Evolutionary conservation across 23 tunicate species (phyloP), one percentile per base, ranked within the genome.

Genomic region (Diplosoma virens): DNA sequence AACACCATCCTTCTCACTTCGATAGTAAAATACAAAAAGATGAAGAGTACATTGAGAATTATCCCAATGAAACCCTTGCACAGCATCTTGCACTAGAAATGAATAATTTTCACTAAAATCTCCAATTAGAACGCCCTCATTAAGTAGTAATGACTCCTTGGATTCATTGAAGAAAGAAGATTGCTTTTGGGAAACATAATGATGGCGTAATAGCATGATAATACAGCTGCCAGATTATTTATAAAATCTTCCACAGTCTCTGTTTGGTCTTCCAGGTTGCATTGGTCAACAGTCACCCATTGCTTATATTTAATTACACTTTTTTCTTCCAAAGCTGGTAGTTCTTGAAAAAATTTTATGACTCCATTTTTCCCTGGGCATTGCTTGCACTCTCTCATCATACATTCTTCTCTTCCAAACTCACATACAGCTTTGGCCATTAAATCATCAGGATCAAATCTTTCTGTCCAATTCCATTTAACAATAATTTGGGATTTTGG

Each of bases 81-180:
- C 79, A 9, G 54, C 71, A 47, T 73, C 61, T 73, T 55, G 71
- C 20, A 73, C 63, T 54, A 32, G 14, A 47, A 73, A 55, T 11
- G 79, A 52, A 73, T 73, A 73, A 53, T 73, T 73, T 18, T 73
- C 71, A 50, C 79, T 73, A 29, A 73, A 73, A 31, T 73, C 79
- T 24, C n/a, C 55, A 7, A 73, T 18, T 20, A 73, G 46, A 37
- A 73, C 16, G 11, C 45, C 64, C n/a, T 17, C 45, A 32, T 53
- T 24, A 16, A 37, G 11, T 41, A 7, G 50, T 41, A 41, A 41
- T 41, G 9, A 41, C 50, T 41, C 14, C 14, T 41, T 41, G 50
- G 11, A 41, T 41, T 41, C 50, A 41, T 41, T 41, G 50, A 41
- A 41, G 50, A 41, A 41, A 41, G 9, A 41, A 41, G 9, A 7